Conservation (phyloP, 2,888 invertebrate genomes). For the Thalpophila matura region DNA sequence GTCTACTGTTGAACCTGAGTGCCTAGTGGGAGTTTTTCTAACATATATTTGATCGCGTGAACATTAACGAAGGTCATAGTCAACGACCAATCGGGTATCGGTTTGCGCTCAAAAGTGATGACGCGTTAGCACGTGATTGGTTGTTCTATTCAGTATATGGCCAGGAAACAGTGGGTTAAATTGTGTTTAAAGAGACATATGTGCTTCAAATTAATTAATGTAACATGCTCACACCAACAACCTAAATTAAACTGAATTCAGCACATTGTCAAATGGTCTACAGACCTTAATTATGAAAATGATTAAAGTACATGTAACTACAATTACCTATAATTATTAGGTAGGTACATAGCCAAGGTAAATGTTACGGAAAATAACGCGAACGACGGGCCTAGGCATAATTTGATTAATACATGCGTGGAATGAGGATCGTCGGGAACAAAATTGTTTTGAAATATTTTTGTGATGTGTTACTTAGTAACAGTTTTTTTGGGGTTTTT, state of each 20-base stretch:
- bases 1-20: too few species aligned
- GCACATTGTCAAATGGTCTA: not conserved
- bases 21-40: too few species aligned
- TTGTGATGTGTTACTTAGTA: not conserved
- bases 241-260: not conserved
- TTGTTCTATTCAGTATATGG: too few species aligned
- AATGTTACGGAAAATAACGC: conserved; percentile 56
- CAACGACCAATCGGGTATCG: too few species aligned
- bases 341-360: conserved; percentile 30
- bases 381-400: conserved; percentile 39
- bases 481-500: not conserved
- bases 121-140: too few species aligned
- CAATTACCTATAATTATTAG: conserved; percentile 20
- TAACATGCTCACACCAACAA: not conserved
- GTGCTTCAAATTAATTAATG: not conserved
- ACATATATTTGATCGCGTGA: too few species aligned
- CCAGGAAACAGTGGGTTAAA: too few species aligned
- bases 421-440: conserved; percentile 44
- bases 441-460: conserved; percentile 49
- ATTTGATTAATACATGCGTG: conserved; percentile 66
- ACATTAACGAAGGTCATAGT: too few species aligned
- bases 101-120: too few species aligned
- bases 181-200: too few species aligned
- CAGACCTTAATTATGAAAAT: conserved; percentile 8
- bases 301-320: conserved; percentile 10